Percentiles rank a stretch among this genome's conserved stretches.
These are phyloP conservation scores for Actinostola sp. DNA, from an alignment of 92 coral and sea anemone species.

Conservation along the genomic window DNA sequence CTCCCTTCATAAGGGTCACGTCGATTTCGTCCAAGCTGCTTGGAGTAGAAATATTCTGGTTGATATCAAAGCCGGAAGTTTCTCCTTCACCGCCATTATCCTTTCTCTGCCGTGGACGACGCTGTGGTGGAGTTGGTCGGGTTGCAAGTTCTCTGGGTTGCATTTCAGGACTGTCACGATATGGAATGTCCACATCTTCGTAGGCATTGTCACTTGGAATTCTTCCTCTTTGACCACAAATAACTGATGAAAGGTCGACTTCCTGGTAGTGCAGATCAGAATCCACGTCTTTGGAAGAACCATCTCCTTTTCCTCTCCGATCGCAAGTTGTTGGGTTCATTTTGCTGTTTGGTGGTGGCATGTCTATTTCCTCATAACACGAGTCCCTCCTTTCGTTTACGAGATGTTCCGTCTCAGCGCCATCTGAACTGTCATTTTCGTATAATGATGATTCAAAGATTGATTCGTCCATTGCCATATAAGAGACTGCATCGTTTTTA, in stretches of 20 bases:
- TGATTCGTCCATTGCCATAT: conserved; percentile 14
- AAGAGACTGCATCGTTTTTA: background rate
- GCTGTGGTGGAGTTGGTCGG: conserved; percentile 7
- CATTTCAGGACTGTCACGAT: background rate
- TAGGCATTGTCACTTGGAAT: background rate
- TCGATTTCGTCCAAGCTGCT: background rate
- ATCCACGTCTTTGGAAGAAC: background rate
- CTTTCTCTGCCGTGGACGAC: background rate
- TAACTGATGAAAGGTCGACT: background rate
- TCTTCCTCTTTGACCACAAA: background rate
- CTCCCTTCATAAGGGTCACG: background rate
- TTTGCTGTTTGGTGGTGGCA: background rate
- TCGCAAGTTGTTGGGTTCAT: background rate
- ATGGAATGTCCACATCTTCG: conserved; percentile 22
- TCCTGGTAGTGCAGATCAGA: conserved; percentile 6
- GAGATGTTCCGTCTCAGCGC: background rate
- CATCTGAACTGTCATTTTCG: conserved; percentile 11
- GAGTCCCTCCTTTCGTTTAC: conserved; percentile 20
- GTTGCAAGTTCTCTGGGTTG: background rate
- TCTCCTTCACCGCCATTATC: background rate
- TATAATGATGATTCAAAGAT: conserved; percentile 1
- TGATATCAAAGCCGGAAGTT: background rate
- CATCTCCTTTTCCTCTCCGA: background rate
- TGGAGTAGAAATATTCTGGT: background rate
- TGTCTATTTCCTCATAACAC: conserved; percentile 19